phyloP scores from a whole-genome alignment of 2,113 vertebrate genomes.

The Tetrax tetrax region DNA sequence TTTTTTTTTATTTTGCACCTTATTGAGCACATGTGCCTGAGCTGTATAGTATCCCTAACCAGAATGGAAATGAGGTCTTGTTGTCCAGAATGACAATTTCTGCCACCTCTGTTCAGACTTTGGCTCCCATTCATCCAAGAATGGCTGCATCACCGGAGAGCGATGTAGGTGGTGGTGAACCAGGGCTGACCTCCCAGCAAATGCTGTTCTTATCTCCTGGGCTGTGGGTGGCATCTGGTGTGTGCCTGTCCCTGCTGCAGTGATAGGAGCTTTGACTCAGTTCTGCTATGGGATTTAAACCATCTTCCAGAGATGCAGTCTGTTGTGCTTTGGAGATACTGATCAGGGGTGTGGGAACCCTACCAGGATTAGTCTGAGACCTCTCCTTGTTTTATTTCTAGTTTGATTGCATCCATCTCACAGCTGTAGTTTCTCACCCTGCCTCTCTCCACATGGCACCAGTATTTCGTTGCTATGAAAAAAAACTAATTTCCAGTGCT shows the following conservation, averaged over 20 bases:
- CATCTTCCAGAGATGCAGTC: rapidly evolving
- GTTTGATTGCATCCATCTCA: neutral
- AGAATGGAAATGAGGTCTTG: neutral
- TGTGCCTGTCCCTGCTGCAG: neutral
- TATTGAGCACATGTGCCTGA: neutral
- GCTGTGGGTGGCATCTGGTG: neutral
- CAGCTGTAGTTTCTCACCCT: rapidly evolving
- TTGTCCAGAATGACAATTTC: neutral
- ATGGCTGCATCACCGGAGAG: neutral
- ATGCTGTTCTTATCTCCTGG: neutral
- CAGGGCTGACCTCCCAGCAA: neutral
- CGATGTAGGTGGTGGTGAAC: neutral
- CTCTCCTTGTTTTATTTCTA: neutral
- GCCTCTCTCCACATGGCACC: neutral
- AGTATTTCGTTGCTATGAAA: neutral
- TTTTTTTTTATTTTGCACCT: neutral
- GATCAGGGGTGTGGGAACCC: neutral
- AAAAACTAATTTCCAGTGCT: neutral
- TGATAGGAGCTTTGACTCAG: neutral
- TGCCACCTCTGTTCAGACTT: neutral
- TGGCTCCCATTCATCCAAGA: neutral
- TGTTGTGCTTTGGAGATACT: neutral
- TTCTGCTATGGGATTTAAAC: neutral
- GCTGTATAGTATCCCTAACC: neutral
- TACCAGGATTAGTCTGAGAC: neutral